A percentile compares a stretch with the other conserved stretches of the same genome.
phyloP scores from a whole-genome alignment of 2,797 vertebrate species.

The Falco berigora region DNA sequence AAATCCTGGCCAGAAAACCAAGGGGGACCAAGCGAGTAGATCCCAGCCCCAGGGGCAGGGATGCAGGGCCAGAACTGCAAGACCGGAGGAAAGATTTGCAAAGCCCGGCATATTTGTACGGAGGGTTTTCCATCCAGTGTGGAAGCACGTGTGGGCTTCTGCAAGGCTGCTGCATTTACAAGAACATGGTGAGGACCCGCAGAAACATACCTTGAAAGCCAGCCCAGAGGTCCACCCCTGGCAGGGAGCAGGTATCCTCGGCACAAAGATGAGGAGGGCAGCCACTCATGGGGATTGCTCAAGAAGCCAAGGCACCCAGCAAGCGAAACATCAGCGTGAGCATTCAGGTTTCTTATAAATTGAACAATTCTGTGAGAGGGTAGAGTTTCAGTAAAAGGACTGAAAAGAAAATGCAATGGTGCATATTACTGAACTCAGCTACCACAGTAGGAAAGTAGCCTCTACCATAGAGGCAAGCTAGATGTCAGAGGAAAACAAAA shows the following conservation, averaged over 20 bases:
- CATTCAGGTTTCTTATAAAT: background rate
- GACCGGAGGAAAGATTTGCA: background rate
- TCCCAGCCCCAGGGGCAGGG: background rate
- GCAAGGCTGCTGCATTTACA: background rate
- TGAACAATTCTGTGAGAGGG: background rate
- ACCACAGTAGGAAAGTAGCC: background rate
- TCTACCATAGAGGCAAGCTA: background rate
- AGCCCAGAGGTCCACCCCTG: background rate
- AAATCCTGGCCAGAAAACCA: background rate
- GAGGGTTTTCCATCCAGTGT: background rate
- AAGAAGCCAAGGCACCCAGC: background rate
- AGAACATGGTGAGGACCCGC: background rate
- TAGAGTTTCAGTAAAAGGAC: background rate
- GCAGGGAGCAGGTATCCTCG: background rate
- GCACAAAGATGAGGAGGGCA: background rate
- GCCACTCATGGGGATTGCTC: fast-evolving
- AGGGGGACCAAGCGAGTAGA: fast-evolving
- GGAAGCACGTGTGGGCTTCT: fast-evolving
- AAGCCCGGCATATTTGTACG: background rate
- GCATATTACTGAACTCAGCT: background rate
- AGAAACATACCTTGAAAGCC: background rate
- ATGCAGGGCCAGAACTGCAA: background rate
- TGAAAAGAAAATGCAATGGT: background rate
- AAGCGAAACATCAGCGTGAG: fast-evolving
- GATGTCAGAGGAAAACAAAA: background rate